These are phyloP conservation scores for Drosophila albomicans DNA, from an alignment of 1,140 invertebrate species.

Conservation along the genomic window DNA sequence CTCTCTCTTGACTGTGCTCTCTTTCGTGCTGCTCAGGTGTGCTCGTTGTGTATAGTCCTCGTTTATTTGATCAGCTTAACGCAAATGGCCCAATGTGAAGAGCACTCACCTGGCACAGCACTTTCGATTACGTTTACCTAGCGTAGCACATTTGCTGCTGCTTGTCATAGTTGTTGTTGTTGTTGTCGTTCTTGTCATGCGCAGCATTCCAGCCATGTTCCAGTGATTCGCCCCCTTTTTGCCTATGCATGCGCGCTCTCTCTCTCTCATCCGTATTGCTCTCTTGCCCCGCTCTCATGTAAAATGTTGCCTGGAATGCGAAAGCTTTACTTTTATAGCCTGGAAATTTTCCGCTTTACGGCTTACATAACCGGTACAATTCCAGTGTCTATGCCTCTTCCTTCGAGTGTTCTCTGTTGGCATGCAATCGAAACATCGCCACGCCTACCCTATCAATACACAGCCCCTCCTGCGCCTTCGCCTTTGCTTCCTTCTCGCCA, in stretches of 20 bases:
- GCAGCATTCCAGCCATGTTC: constrained; percentile 34
- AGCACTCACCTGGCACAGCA: constrained; percentile 22
- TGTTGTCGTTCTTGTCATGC: constrained; percentile 26
- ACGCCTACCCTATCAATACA: constrained; percentile 31
- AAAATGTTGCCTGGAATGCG: constrained; percentile 43
- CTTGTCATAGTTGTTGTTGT: constrained; percentile 8
- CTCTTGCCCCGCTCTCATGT: constrained; percentile 16
- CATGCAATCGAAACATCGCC: constrained; percentile 50
- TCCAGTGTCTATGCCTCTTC: constrained; percentile 34
- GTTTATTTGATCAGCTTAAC: constrained; percentile 40
- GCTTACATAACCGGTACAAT: constrained; percentile 78
- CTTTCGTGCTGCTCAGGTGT: constrained; percentile 25
- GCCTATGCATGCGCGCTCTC: constrained; percentile 12
- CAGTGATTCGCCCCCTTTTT: constrained; percentile 11
- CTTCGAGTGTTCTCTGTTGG: constrained; percentile 23
- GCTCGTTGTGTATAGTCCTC: constrained; percentile 17
- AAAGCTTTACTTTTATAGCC: constrained; percentile 61
- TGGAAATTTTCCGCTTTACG: constrained; percentile 75
- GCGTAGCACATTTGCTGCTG: constrained; percentile 3
- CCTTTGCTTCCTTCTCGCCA: neutral
- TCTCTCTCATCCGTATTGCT: neutral
- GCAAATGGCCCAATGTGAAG: constrained; percentile 12
- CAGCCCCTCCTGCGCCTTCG: constrained; percentile 17
- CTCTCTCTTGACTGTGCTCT: constrained; percentile 8
- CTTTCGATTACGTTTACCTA: constrained; percentile 37